phyloP scores from a whole-genome alignment of 2,113 vertebrate species.

The Drymodes brunneopygia region DNA sequence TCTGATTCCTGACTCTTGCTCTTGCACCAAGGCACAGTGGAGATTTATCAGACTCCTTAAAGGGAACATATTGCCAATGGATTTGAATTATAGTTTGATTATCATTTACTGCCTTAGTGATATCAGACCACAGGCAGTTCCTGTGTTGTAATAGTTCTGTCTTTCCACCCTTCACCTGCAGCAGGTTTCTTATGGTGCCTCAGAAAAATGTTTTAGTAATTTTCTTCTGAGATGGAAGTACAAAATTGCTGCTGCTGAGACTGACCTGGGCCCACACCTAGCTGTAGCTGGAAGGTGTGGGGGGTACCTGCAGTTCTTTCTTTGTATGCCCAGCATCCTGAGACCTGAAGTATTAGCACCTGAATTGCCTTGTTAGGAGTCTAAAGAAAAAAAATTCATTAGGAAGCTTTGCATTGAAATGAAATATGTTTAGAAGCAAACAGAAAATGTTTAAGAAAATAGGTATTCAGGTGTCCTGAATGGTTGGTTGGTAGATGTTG shows the following conservation, averaged over 20 bases:
- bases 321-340: not conserved
- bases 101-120: not conserved
- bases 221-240: not conserved
- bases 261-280: not conserved
- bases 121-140: not conserved
- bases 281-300: not conserved
- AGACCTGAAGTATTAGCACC: not conserved
- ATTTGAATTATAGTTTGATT: not conserved
- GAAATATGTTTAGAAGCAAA: not conserved
- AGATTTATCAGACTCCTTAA: not conserved
- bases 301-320: not conserved
- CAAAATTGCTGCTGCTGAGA: not conserved
- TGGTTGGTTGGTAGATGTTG: not conserved
- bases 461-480: not conserved
- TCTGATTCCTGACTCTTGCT: not conserved
- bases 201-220: not conserved
- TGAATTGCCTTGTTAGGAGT: not conserved
- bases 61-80: not conserved
- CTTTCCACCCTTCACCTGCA: not conserved
- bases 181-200: not conserved
- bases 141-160: not conserved
- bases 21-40: not conserved
- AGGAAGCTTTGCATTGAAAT: not conserved
- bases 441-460: not conserved
- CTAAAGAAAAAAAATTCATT: not conserved